Conservation (phyloP, 2,797 vertebrate genomes). For the Pipistrellus pipistrellus region DNA sequence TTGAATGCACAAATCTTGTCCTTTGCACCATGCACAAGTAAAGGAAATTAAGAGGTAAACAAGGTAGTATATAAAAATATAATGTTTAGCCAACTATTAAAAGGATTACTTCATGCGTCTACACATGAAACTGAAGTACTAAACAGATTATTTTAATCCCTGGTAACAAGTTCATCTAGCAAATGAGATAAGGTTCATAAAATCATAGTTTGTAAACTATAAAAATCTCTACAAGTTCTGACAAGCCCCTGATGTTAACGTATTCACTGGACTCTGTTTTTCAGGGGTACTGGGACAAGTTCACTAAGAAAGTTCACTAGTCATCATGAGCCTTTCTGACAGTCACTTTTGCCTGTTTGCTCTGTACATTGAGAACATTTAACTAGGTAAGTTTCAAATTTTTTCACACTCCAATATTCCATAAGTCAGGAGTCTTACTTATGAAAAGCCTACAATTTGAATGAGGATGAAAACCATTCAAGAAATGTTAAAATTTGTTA, state of each 20-base stretch:
- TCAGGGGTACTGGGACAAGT: not conserved
- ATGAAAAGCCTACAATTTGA: not conserved
- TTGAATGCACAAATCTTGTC: not conserved
- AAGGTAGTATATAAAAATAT: not conserved
- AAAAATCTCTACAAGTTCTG: not conserved
- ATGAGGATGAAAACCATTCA: not conserved
- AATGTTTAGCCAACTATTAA: not conserved
- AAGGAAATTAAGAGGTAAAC: not conserved
- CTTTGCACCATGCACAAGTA: not conserved
- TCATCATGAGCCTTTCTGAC: not conserved
- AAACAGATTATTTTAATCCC: not conserved
- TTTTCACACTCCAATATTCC: slow-evolving; percentile 1
- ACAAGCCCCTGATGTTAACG: not conserved
- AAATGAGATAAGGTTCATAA: not conserved
- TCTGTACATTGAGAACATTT: not conserved
- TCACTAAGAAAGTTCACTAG: not conserved
- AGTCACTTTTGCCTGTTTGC: not conserved
- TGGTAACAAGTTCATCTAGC: not conserved
- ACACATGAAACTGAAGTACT: not conserved
- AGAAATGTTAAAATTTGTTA: not conserved
- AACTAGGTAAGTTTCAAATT: not conserved
- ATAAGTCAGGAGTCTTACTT: not conserved
- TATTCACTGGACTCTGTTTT: not conserved
- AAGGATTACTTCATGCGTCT: not conserved
- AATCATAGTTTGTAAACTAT: not conserved